These are phyloP conservation scores for Ptychobarbus kaznakovi DNA, from an alignment of 2,797 vertebrate species.

Conservation along the genomic window DNA sequence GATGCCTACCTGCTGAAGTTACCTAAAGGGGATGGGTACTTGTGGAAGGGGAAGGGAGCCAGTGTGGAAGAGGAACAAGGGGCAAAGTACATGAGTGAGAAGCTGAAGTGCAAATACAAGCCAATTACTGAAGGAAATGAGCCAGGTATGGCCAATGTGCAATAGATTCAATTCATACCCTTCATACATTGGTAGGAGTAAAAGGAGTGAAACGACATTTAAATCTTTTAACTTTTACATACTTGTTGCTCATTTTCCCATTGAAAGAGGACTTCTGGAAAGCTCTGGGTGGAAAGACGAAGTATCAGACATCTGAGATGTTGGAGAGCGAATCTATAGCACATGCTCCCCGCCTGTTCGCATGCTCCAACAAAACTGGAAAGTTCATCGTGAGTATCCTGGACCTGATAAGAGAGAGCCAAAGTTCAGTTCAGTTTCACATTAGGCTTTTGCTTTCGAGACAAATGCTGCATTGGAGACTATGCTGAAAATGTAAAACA, in stretches of 20 bases:
- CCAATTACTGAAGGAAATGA: slow-evolving; percentile 82
- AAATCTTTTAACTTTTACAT: neutral
- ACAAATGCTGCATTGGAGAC: neutral
- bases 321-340: slow-evolving; percentile 75
- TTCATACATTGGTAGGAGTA: neutral
- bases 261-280: slow-evolving; percentile 85
- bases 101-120: slow-evolving; percentile 77
- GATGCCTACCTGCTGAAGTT: slow-evolving; percentile 88
- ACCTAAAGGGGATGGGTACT: slow-evolving; percentile 76
- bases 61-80: slow-evolving; percentile 84
- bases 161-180: neutral
- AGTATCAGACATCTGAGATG: slow-evolving; percentile 86
- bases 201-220: neutral
- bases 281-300: slow-evolving; percentile 81
- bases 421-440: neutral
- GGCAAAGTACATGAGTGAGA: slow-evolving; percentile 77
- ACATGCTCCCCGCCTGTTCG: slow-evolving; percentile 83
- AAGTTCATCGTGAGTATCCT: slow-evolving; percentile 83
- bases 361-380: slow-evolving; percentile 91
- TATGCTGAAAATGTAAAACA: neutral
- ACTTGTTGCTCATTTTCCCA: slow-evolving; percentile 8
- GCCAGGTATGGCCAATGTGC: slow-evolving; percentile 78
- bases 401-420: neutral
- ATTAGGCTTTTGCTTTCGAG: neutral
- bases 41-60: slow-evolving; percentile 88